phyloP scores from a whole-genome alignment of 2,797 vertebrate species.

The Alauda arvensis region DNA sequence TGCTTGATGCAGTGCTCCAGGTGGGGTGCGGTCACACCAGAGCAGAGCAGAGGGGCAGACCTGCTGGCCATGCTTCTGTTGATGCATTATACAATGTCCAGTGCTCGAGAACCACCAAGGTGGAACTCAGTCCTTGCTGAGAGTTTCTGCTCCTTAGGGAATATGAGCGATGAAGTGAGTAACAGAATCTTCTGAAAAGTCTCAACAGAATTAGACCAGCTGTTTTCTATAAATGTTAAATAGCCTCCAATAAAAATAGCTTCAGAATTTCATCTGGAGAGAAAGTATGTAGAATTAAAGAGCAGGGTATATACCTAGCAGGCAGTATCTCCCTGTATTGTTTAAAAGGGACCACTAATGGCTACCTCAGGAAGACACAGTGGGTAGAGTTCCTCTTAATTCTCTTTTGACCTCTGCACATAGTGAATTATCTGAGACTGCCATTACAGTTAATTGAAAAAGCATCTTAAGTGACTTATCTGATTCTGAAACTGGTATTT shows the following conservation, averaged over 20 bases:
- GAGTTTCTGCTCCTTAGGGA: background rate
- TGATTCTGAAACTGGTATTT: background rate
- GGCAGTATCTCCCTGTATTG: background rate
- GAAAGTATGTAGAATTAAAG: background rate
- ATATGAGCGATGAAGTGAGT: background rate
- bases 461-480: conserved; percentile 14
- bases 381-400: background rate
- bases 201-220: background rate
- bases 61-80: background rate
- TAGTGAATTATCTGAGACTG: background rate
- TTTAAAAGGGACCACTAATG: background rate
- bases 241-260: background rate
- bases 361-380: background rate
- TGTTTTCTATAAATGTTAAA: conserved; percentile 3
- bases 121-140: background rate
- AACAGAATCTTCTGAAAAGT: background rate
- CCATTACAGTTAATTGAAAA: conserved; percentile 11
- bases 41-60: background rate
- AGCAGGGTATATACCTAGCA: background rate
- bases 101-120: background rate
- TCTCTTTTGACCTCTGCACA: background rate
- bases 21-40: background rate
- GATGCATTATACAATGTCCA: background rate
- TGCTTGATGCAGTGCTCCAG: background rate
- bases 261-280: background rate